A percentile compares a stretch with the other conserved stretches of the same genome.
Conservation (phyloP, 1,140 invertebrate species). For the Chrysomallon squamiferum region DNA sequence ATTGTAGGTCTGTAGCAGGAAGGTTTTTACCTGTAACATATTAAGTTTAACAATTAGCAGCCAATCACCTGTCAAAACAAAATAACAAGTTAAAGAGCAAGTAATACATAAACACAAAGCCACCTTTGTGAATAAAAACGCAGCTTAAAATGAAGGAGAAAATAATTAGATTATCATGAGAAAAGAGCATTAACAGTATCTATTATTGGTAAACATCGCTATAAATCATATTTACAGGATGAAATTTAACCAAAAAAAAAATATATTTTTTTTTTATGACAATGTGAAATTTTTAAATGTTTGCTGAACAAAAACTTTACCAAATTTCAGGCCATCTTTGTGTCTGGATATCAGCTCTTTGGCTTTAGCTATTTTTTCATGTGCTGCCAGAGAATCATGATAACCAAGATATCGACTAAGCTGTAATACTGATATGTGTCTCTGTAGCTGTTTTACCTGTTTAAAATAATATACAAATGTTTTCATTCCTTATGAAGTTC, state of each 20-base stretch:
- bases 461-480: conserved; percentile 12
- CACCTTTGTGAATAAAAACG: not conserved
- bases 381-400: conserved; percentile 65
- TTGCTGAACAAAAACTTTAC: no score
- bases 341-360: conserved; percentile 53
- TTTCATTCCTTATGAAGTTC: no score
- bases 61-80: not conserved
- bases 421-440: conserved; percentile 76
- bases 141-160: no score
- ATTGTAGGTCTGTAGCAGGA: conserved; percentile 68
- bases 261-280: no score
- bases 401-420: conserved; percentile 73
- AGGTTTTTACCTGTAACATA: conserved; percentile 52
- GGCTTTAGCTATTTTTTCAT: conserved; percentile 53
- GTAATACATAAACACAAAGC: not conserved
- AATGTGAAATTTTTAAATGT: no score
- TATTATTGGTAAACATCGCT: no score
- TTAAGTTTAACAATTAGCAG: not conserved
- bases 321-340: conserved; percentile 56
- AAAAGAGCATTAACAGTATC: no score
- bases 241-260: no score
- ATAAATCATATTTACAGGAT: no score
- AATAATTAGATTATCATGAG: no score
- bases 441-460: conserved; percentile 72
- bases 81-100: conserved; percentile 1